Evolutionary conservation across 2,797 vertebrate species (phyloP).

Genomic region (Peromyscus aztecus): DNA sequence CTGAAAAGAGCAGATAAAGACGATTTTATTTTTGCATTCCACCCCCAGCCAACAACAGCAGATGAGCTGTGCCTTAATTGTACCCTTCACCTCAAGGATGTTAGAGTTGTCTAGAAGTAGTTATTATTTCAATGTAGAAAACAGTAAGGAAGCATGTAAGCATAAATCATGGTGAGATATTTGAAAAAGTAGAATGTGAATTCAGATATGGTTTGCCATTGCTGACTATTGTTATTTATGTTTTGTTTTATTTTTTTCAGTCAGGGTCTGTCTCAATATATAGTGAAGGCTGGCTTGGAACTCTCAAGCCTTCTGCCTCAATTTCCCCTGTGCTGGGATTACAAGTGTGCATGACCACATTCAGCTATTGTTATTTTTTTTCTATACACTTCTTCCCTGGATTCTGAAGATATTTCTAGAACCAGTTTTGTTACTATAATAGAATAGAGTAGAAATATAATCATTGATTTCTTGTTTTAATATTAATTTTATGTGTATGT

Average conservation of each 20-base stretch:
- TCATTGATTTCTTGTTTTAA: neutral
- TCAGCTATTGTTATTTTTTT: constrained; percentile 11
- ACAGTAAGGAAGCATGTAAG: neutral
- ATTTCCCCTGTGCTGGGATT: neutral
- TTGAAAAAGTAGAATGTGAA: constrained; percentile 32
- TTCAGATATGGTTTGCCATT: neutral
- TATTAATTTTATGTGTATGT: neutral
- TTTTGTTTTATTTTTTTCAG: neutral
- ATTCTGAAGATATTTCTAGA: constrained; percentile 53
- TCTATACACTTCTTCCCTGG: neutral
- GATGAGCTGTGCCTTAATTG: constrained; percentile 43
- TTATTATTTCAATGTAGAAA: constrained; percentile 56
- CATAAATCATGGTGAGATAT: neutral
- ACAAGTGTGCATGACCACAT: neutral
- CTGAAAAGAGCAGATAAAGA: neutral
- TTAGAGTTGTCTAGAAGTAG: constrained; percentile 31
- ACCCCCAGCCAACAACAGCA: constrained; percentile 1
- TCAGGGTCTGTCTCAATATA: neutral
- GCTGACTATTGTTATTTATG: neutral
- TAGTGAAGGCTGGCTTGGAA: neutral
- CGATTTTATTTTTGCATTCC: neutral
- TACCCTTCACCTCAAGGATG: constrained; percentile 17
- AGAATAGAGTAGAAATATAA: neutral
- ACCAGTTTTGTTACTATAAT: constrained; percentile 38
- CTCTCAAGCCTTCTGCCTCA: neutral